Base-by-base conservation (phyloP, 2,113 vertebrate genomes). In the Smithornis capensis region DNA sequence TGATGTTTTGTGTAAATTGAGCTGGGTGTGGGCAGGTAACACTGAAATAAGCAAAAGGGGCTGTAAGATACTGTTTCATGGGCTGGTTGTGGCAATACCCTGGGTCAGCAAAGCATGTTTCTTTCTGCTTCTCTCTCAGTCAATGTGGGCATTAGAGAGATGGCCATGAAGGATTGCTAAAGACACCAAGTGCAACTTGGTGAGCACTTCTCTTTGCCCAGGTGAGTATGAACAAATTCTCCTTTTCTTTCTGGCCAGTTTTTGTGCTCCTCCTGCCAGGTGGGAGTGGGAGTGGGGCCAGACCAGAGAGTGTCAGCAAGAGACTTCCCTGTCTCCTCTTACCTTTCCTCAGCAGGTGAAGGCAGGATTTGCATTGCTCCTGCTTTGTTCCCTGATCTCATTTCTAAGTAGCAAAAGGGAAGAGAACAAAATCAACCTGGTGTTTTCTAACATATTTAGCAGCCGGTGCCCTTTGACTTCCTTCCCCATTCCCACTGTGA, bases 381-480 rank as follows among this genome's bases (percentile, higher is more conserved):
- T 18, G 38, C 22, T 87, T 52, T 37, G 47, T 14, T 73, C 68
- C 73, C 77, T 35, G 27, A 49, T 38, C 59, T 93, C 59, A 63
- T 79, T 85, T 87, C 21, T 2, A 12, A 44, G 52, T 12, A 70
- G 50, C 1, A 14, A 91, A 86, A 76, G 24, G n/a, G 50, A 93
- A 56, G 77, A 31, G 79, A 63, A 37, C 17, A 60, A 87, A 78
- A 50, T 18, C 47, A 74, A 45, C 37, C 35, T 35, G 59, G 38
- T 90, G 76, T 55, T 93, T 91, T 83, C 28, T 28, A 89, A 83
- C 52, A 28, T 7, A 37, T 86, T 87, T 89, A 88, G 87, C 93
- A 93, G 87, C 65, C 15, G 0, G 31, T 74, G 93, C 89, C 92
- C 95, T 96, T 93, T 87, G 89, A 97, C 95, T 90, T 86, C 88